These are phyloP conservation scores for Furcifer pardalis DNA, from an alignment of 2,797 vertebrate genomes.

Conservation along the genomic window DNA sequence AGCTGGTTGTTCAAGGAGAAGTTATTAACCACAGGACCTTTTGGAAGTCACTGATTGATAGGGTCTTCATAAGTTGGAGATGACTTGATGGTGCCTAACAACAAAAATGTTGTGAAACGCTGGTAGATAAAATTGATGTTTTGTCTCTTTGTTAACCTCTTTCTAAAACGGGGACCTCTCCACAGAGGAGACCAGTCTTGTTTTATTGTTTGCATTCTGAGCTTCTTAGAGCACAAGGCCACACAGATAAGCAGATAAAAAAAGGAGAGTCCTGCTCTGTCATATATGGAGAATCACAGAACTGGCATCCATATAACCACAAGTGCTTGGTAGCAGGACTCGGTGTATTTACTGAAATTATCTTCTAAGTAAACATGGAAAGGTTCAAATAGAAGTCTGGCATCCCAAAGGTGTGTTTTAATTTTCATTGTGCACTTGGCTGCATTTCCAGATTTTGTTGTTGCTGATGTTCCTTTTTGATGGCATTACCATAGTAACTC, in stretches of 20 bases:
- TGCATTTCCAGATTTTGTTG: not conserved
- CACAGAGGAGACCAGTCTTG: too few species aligned
- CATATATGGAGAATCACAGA: not conserved
- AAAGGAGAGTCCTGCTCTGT: not conserved
- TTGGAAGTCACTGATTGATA: too few species aligned
- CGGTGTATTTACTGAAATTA: not conserved
- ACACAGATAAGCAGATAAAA: not conserved
- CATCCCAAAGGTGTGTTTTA: not conserved
- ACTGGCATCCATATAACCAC: not conserved
- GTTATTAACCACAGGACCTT: too few species aligned
- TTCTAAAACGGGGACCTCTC: too few species aligned
- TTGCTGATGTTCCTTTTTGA: not conserved
- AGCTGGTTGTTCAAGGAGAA: too few species aligned
- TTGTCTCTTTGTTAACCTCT: not conserved
- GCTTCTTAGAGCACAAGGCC: too few species aligned
- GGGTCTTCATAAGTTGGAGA: too few species aligned
- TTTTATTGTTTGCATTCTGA: too few species aligned
- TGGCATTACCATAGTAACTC: not conserved
- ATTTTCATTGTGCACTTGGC: not conserved
- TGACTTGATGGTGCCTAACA: too few species aligned
- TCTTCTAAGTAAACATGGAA: not conserved
- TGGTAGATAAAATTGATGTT: not conserved
- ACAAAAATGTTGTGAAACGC: too few species aligned
- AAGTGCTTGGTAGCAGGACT: not conserved
- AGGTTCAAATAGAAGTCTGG: not conserved